Base-by-base conservation (phyloP, 37 sponge, comb jelly and placozoan genomes). In the Geodia barretti region DNA sequence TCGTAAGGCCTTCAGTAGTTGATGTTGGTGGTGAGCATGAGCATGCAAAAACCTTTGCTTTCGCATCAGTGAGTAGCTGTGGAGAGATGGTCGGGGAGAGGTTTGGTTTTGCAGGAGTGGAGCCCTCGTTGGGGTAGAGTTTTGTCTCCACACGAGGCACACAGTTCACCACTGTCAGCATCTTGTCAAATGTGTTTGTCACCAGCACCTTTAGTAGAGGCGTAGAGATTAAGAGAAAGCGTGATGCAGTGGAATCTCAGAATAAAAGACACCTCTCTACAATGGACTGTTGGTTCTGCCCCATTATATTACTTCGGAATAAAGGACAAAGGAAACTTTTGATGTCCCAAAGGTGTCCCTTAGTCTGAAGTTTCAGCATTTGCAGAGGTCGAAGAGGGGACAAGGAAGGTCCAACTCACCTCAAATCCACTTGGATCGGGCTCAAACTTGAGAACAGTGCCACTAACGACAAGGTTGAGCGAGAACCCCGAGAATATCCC, bases 101-200 rank as follows among this genome's bases (percentile, higher is more conserved):
- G 64, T 90, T 90, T 0, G 91, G 83, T 64, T 92, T 92, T 14
- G 70, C 41, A 28, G 66, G 68, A 43, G 75, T 30, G 7, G 62
- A 40, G 29, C 75, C 83, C 68, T 93, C 96, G 24, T 62, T 83
- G 60, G 91, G 85, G 68, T 90, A 98, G 2, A 98, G 88, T 72
- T 98, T 98, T 17, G 92, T 93, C 73, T 98, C 98, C 40, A 98
- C 96, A 41, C 96, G 89, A 72, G 98, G 98, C 8, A 98, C 78
- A 54, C 86, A 86, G 35, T 67, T 62, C 21, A 88, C 92, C 14
- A 91, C 94, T 70, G 91, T 91, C 67, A 93, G 20, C 79, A 98
- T 90, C 73, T 92, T 85, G 68, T 93, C 96, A 83, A 90, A 91
- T n/a, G 76, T 94, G 75, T 88, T 95, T 72, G 93, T 82, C 20